Base-by-base conservation (phyloP, 2,113 vertebrate genomes). In the Tichodroma muraria region DNA sequence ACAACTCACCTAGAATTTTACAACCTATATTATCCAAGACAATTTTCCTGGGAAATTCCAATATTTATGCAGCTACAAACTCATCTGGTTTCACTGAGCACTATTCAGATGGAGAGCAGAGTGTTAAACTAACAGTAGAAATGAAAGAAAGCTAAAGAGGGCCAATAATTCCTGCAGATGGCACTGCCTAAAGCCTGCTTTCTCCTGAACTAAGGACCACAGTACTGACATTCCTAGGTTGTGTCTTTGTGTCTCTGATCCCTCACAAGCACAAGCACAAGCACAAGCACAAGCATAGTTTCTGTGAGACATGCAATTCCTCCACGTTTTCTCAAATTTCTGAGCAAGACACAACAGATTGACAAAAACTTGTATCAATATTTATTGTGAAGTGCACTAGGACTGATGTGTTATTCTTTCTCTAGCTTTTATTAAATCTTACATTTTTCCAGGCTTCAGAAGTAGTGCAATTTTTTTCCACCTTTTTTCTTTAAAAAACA, bases 121-220 rank as follows among this genome's bases (percentile, higher is more conserved):
- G 33, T 52, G 78, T 45, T 68, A 90, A 79, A 82, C 3, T 31
- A 60, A 42, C 45, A 45, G 21, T 0, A 85, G 42, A 81, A 85
- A 63, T 12, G 7, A 52, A 69, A 70, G 7, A 13, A 47, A 83
- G 11, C 11, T 27, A 44, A 80, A 69, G 37, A 80, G 11, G 16
- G 27, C 35, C 0, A 1, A 15, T n/a, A 80, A 52, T 21, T 61
- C 8, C 54, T 52, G 17, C 16, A 50, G 64, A 0, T 14, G 8
- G 28, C 10, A n/a, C 15, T 30, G 9, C 7, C 44, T 38, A 49
- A 24, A 50, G 14, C 11, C 28, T 35, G 37, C 18, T 28, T 31
- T 70, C 40, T 44, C 71, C 37, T 12, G 14, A 66, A 49, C 31
- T 27, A 35, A 81, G 38, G 85, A 73, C 8, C 20, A 56, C 21